These are phyloP conservation scores for Carollia perspicillata DNA, from an alignment of 2,113 vertebrate species.

Conservation along the genomic window DNA sequence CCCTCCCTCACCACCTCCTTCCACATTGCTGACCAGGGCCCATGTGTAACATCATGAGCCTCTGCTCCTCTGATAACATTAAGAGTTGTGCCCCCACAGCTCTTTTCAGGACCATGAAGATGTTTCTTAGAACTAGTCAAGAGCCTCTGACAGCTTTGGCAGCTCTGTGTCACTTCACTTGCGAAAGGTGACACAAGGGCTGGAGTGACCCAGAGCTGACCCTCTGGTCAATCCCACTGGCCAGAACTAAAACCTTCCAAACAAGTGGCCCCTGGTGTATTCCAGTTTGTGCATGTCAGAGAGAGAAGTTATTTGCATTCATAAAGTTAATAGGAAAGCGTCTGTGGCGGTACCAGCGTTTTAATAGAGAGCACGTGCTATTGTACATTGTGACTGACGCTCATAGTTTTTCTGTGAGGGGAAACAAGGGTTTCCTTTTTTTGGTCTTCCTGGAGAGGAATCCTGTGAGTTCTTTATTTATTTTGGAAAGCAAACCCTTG, in stretches of 20 bases:
- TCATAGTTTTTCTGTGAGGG: background rate
- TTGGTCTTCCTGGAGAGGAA: background rate
- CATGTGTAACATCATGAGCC: too few relatives aligned
- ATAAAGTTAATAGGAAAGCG: background rate
- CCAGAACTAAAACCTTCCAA: background rate
- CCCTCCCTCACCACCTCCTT: too few relatives aligned
- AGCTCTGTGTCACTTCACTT: background rate
- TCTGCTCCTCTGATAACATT: background rate
- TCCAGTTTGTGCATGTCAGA: background rate
- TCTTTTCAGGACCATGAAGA: background rate
- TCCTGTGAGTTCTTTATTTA: too few relatives aligned
- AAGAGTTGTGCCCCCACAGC: too few relatives aligned
- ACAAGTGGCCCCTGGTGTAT: background rate
- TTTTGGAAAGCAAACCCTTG: too few relatives aligned
- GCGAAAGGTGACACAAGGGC: background rate
- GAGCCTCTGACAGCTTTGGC: background rate
- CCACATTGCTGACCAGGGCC: background rate
- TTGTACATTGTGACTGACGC: background rate
- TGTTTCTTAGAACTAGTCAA: background rate
- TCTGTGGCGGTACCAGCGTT: background rate
- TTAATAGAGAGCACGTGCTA: background rate
- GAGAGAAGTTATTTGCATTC: background rate
- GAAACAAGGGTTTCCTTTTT: background rate
- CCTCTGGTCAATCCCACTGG: background rate
- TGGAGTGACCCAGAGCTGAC: background rate